Evolutionary conservation across 1,140 invertebrate genomes (phyloP), one percentile per base, ranked within the genome.

Genomic region (Drosophila grimshawi): DNA sequence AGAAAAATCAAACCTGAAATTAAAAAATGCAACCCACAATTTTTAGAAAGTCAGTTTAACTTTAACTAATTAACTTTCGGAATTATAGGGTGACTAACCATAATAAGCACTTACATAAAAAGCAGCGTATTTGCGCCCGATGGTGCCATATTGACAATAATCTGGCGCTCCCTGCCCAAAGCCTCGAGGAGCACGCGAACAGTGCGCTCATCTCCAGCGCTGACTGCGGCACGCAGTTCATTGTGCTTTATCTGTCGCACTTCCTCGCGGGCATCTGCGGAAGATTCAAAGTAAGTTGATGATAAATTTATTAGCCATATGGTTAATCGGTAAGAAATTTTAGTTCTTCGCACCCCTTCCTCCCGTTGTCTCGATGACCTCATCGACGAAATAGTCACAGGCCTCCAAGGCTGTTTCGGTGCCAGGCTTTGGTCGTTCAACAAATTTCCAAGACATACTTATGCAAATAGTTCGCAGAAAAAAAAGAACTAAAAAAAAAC

Each of bases 111-210:
- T 95, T 90, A 97, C 96, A 96, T 95, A 92, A 97, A 98, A 27
- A 98, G 93, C 45, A 98, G 91, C 0, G 97, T 98, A 80, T 97
- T 97, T 49, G 96, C 95, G 3, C 97, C 97, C 78, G 95, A 96
- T 0, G 97, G 97, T 3, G 97, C 95, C 94, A 97, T 95, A 89
- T 98, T 98, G 60, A 97, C 94, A 46, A 98, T 94, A 48, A 95
- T 94, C 78, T 96, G 96, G 0, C 95, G 94, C 76, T 96, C 94
- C 29, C 92, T 82, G 0, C 95, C 95, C 46, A 96, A 91, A 1
- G 95, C 94, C 53, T 94, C 93, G 45, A 98, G 93, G 35, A 96
- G 93, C 29, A 94, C 94, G 76, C 94, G 94, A 0, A 96, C 94
- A 29, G 94, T 93, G 1, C 93, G 89, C 4, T 94, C 93, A 88